phyloP scores from a whole-genome alignment of 2,888 invertebrate species.

The Spodoptera exigua region DNA sequence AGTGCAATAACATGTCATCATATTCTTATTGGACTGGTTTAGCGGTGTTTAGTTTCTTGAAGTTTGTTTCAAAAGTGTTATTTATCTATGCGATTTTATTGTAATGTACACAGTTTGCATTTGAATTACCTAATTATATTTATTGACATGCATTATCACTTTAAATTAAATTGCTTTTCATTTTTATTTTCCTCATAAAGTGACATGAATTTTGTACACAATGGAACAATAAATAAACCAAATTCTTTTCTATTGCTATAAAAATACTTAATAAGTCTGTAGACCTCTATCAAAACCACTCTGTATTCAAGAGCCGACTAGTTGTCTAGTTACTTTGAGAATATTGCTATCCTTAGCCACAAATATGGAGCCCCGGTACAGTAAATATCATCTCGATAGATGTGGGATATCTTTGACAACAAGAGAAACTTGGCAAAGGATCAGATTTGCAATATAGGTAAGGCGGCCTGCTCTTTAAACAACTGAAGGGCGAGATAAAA shows the following conservation, averaged over 20 bases:
- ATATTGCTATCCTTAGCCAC: constrained; percentile 78
- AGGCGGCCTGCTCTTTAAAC: constrained; percentile 29
- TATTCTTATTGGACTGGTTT: constrained; percentile 16
- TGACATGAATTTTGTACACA: no score
- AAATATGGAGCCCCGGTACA: constrained; percentile 68
- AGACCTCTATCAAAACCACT: constrained; percentile 66
- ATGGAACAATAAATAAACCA: no score
- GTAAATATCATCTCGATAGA: constrained; percentile 61
- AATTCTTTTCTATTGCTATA: constrained; percentile 45
- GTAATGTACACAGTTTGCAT: no score
- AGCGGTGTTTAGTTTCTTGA: constrained; percentile 17
- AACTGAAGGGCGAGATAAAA: constrained; percentile 7
- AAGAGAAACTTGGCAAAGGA: constrained; percentile 56
- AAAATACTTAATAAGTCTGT: constrained; percentile 58
- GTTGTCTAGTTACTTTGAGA: constrained; percentile 78
- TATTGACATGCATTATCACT: no score
- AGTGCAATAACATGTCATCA: constrained; percentile 12
- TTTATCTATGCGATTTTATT: no score
- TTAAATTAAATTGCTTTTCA: no score
- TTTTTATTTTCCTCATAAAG: no score
- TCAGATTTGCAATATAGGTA: constrained; percentile 27
- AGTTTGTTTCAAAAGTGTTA: not conserved
- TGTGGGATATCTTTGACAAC: constrained; percentile 55
- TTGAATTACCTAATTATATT: no score
- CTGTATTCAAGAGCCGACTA: constrained; percentile 78